Conservation (phyloP, 2,888 invertebrate genomes). For the Ectemnius cavifrons region DNA sequence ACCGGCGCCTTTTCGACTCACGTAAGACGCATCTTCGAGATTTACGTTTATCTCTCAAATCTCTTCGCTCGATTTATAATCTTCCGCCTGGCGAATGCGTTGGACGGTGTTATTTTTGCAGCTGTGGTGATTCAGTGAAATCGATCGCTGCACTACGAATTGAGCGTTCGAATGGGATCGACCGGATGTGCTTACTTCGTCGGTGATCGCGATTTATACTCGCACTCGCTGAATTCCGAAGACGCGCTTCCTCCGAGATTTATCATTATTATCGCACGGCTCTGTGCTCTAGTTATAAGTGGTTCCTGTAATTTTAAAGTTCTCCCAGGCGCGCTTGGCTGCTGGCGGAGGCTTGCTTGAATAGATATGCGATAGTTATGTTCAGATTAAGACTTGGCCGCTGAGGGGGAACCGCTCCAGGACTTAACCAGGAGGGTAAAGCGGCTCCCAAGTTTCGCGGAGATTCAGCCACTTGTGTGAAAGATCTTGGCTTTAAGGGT, state of each 20-base stretch:
- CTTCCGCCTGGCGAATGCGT: constrained; percentile 13
- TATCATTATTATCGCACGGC: background rate
- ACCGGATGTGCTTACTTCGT: background rate
- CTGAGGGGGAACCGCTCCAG: background rate
- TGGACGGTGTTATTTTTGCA: constrained; percentile 1
- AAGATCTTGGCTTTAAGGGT: too few relatives aligned
- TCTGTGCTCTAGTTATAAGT: background rate
- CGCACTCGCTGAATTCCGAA: background rate
- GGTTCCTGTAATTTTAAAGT: constrained; percentile 8
- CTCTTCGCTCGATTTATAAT: constrained; percentile 42
- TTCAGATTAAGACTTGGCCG: background rate
- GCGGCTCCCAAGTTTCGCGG: background rate
- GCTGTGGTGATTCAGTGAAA: background rate
- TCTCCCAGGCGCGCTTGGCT: background rate
- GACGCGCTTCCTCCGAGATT: background rate
- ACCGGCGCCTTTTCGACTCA: background rate
- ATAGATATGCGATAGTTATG: constrained; percentile 5
- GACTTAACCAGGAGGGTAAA: background rate
- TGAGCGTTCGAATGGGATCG: background rate
- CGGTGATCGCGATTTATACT: background rate
- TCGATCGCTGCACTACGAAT: background rate
- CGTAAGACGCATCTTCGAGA: constrained; percentile 28
- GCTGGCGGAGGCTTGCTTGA: background rate
- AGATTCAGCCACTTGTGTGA: background rate
- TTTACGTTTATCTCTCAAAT: constrained; percentile 34